Evolutionary conservation across 2,113 vertebrate species (phyloP).

Genomic region (Copsychus sechellarum): DNA sequence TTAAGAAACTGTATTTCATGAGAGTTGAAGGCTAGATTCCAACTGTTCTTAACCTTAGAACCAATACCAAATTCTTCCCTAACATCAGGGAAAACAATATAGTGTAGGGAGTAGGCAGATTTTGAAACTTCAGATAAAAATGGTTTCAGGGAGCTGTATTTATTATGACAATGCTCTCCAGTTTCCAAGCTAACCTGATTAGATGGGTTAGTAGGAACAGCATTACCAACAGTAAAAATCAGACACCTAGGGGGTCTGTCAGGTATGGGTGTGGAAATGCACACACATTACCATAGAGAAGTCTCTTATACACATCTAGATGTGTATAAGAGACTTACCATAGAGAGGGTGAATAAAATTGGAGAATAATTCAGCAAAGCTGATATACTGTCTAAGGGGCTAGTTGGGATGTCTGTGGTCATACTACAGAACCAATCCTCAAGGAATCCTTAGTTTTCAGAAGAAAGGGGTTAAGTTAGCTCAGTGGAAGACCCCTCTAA

Average conservation of each 20-base stretch:
- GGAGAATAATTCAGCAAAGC: not conserved
- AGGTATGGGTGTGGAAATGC: rapidly evolving
- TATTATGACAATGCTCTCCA: not conserved
- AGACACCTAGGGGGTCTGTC: not conserved
- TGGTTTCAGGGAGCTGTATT: not conserved
- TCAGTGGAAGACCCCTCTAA: not conserved
- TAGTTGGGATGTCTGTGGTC: not conserved
- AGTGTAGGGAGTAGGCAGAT: not conserved
- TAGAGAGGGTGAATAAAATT: not conserved
- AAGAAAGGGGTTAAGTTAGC: not conserved
- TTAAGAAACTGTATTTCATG: not conserved
- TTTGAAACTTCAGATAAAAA: not conserved
- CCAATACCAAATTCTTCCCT: not conserved
- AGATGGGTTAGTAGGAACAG: not conserved
- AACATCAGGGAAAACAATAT: not conserved
- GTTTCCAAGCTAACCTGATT: not conserved
- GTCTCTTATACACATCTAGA: too few species aligned
- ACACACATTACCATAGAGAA: rapidly evolving
- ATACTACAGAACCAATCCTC: not conserved
- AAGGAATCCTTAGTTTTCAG: not conserved
- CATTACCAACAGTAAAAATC: not conserved
- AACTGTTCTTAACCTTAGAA: not conserved
- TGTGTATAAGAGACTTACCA: too few species aligned
- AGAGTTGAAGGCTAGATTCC: not conserved
- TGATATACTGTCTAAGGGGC: not conserved